Evolutionary conservation across 2,113 vertebrate species (phyloP).

Genomic region (Thamnophis sirtalis): DNA sequence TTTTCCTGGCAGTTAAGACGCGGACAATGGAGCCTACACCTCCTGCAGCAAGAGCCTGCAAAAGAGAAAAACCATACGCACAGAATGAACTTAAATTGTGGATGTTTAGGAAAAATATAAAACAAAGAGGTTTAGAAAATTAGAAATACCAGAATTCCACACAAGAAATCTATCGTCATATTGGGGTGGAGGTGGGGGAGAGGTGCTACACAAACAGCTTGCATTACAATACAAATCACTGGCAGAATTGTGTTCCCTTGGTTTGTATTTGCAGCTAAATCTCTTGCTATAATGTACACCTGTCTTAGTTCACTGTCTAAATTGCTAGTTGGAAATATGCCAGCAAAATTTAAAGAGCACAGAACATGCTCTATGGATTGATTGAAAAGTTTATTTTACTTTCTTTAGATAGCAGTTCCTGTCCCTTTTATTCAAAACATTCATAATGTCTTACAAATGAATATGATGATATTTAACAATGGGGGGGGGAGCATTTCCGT

Average conservation of each 20-base stretch:
- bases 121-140: neutral
- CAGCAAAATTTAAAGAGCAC: neutral
- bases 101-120: neutral
- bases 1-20: conserved; percentile 94
- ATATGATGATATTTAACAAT: neutral
- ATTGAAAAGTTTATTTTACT: neutral
- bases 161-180: neutral
- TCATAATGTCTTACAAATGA: neutral
- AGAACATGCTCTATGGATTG: neutral
- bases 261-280: neutral
- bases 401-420: neutral
- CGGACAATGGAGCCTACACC: conserved; percentile 94
- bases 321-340: neutral
- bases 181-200: fast-evolving
- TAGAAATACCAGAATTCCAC: neutral
- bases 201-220: neutral
- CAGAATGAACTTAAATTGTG: neutral
- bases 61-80: conserved; percentile 22
- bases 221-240: neutral
- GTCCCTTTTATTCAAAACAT: neutral
- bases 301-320: neutral
- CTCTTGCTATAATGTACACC: neutral
- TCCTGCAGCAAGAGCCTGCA: conserved; percentile 88
- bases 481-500: neutral
- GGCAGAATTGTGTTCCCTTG: neutral